Conservation (phyloP, 1,140 invertebrate species). For the Euglossa dilemma region DNA sequence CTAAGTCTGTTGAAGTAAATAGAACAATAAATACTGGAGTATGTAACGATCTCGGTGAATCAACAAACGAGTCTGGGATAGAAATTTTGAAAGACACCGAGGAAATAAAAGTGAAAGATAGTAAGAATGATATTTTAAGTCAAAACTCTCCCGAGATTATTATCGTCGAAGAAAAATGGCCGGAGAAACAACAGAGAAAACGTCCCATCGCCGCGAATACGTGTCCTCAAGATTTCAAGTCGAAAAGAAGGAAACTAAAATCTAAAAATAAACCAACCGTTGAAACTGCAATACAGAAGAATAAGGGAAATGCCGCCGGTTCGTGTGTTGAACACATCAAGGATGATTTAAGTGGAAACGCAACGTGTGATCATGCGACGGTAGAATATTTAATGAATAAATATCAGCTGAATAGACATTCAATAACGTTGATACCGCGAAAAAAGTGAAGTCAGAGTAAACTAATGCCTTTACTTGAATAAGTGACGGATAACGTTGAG, state of each 20-base stretch:
- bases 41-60: background rate
- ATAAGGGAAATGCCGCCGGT: background rate
- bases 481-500: background rate
- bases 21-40: background rate
- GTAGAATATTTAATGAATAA: conserved; percentile 20
- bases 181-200: background rate
- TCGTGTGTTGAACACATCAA: background rate
- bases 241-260: background rate
- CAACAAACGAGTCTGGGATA: no score
- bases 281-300: background rate
- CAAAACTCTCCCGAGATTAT: background rate
- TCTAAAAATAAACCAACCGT: conserved; percentile 1
- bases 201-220: background rate
- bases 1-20: no score
- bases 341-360: background rate
- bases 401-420: background rate
- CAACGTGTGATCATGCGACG: no score
- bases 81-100: background rate
- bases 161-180: background rate
- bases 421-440: background rate
- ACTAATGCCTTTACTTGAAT: background rate
- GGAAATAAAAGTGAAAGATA: background rate
- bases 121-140: background rate
- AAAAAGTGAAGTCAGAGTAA: background rate
- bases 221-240: background rate